phyloP scores from a whole-genome alignment of 1,140 invertebrate genomes.

The Drosophila ananassae region DNA sequence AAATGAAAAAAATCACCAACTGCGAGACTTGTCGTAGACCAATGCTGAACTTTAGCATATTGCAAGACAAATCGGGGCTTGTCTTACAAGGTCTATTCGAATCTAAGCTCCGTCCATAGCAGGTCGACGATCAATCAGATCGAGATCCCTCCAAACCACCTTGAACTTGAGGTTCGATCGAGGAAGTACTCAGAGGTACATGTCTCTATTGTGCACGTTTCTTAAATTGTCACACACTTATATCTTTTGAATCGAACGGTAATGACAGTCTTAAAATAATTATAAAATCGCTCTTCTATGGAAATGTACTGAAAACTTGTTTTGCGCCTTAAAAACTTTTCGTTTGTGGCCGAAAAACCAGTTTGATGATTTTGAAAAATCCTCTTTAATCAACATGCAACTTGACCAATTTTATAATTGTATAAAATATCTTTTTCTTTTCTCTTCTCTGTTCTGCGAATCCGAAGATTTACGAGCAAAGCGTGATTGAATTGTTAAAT shows the following conservation, averaged over 20 bases:
- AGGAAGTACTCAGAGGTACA: slow-evolving; percentile 25
- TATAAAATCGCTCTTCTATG: slow-evolving; percentile 40
- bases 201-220: slow-evolving; percentile 20
- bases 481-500: slow-evolving; percentile 51
- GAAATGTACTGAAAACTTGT: slow-evolving; percentile 65
- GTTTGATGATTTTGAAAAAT: slow-evolving; percentile 54
- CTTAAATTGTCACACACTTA: slow-evolving; percentile 28
- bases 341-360: slow-evolving; percentile 53
- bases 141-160: slow-evolving; percentile 4
- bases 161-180: slow-evolving; percentile 37
- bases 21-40: slow-evolving; percentile 30
- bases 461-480: slow-evolving; percentile 39
- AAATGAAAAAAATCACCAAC: slow-evolving; percentile 22
- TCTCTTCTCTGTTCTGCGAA: slow-evolving; percentile 18
- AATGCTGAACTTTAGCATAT: slow-evolving; percentile 74
- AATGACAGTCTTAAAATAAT: slow-evolving; percentile 20
- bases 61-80: slow-evolving; percentile 57
- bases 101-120: neutral
- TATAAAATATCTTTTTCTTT: neutral
- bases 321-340: slow-evolving; percentile 45
- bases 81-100: slow-evolving; percentile 56
- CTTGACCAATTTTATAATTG: slow-evolving; percentile 58
- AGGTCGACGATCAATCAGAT: slow-evolving; percentile 28
- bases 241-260: neutral
- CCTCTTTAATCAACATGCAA: slow-evolving; percentile 57